phyloP scores from a whole-genome alignment of 2,113 vertebrate species.

The Miniopterus natalensis region DNA sequence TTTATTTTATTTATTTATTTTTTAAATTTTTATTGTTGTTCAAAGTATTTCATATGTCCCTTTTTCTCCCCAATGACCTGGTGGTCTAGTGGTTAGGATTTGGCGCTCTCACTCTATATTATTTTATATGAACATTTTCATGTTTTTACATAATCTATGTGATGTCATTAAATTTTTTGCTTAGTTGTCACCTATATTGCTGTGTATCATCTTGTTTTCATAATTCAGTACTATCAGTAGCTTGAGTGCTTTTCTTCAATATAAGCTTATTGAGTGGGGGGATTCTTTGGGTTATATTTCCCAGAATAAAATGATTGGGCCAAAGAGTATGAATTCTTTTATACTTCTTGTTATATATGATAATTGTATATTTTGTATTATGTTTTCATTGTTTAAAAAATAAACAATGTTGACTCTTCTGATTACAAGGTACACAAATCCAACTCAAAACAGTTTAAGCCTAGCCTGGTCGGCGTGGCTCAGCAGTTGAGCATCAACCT shows the following conservation, averaged over 20 bases:
- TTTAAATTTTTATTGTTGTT: no score
- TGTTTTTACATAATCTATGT: background rate
- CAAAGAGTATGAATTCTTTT: constrained; percentile 11
- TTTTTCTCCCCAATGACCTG: no score
- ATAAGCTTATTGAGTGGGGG: background rate
- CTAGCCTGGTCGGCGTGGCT: no score
- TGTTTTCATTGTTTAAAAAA: constrained; percentile 40
- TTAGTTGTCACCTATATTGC: background rate
- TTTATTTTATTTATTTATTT: no score
- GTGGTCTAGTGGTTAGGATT: no score
- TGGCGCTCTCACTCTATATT: no score
- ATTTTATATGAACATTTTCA: background rate
- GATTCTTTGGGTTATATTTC: background rate
- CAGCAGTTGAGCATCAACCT: no score
- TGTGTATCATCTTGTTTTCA: background rate
- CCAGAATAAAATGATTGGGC: constrained; percentile 37
- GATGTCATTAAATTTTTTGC: background rate
- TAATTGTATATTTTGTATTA: constrained; percentile 23
- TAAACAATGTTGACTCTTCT: background rate
- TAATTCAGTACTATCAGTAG: constrained; percentile 33
- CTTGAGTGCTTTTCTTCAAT: constrained; percentile 29
- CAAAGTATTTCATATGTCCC: no score
- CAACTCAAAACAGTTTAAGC: constrained; percentile 30
- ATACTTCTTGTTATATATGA: constrained; percentile 52
- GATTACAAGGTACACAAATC: background rate